phyloP scores from a whole-genome alignment of 2,888 invertebrate species.

The Dryomyza anilis region DNA sequence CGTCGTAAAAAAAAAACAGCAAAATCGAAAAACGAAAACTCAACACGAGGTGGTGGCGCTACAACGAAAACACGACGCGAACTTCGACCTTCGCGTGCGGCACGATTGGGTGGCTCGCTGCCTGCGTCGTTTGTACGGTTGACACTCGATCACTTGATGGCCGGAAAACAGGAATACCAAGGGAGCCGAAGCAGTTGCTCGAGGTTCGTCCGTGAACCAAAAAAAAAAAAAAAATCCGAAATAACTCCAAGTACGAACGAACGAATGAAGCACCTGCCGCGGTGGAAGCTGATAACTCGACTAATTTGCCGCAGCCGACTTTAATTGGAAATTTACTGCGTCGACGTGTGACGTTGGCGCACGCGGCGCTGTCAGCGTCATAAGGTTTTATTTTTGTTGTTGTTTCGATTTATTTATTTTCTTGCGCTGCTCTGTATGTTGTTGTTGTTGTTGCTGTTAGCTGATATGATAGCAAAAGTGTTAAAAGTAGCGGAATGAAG shows the following conservation, averaged over 20 bases:
- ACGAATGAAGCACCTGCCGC: constrained; percentile 48
- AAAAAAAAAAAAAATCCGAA: background rate
- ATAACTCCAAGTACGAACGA: no score
- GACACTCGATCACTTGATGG: background rate
- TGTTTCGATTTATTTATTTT: constrained; percentile 32
- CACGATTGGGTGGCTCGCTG: no score
- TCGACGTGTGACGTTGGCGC: background rate
- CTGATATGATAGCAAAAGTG: no score
- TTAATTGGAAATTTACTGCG: constrained; percentile 56
- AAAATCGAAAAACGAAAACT: background rate
- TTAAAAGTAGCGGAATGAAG: no score
- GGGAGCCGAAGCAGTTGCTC: background rate
- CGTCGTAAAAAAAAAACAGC: no score
- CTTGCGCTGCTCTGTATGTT: background rate
- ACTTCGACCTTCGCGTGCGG: no score
- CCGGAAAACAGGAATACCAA: background rate
- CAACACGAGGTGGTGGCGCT: no score
- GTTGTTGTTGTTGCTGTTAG: constrained; percentile 9
- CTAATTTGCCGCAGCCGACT: constrained; percentile 59
- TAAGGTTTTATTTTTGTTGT: constrained; percentile 20
- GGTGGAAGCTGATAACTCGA: constrained; percentile 58
- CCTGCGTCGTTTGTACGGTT: background rate
- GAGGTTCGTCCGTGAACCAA: background rate
- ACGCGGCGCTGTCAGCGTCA: no score
- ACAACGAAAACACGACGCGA: no score